These are phyloP conservation scores for Phengaris alcon DNA, from an alignment of 2,888 invertebrate genomes.

Conservation along the genomic window DNA sequence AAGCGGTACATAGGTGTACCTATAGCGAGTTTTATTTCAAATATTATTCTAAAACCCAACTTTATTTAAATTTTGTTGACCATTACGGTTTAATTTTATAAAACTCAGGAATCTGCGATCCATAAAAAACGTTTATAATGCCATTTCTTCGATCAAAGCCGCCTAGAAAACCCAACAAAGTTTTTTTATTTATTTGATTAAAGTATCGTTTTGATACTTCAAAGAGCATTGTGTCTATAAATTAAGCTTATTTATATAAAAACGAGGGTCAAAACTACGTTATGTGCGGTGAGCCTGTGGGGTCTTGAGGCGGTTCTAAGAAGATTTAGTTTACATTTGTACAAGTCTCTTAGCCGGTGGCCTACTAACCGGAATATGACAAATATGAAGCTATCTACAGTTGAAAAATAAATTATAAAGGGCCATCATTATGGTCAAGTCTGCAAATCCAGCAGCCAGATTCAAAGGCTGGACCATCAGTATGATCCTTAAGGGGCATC, in stretches of 20 bases:
- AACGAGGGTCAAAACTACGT: not conserved
- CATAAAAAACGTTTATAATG: not conserved
- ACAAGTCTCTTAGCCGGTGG: conserved; percentile 9
- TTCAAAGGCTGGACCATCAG: too few species aligned
- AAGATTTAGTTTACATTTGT: conserved; percentile 7
- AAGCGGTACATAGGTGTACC: not conserved
- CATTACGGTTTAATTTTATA: not conserved
- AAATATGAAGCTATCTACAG: not conserved
- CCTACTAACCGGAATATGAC: conserved; percentile 21
- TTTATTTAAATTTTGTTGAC: too few species aligned
- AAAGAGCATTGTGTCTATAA: conserved; percentile 14
- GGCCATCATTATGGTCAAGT: too few species aligned
- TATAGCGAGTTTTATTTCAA: too few species aligned
- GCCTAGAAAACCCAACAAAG: not conserved
- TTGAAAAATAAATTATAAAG: not conserved
- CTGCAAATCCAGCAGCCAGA: too few species aligned
- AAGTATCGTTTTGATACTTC: conserved; percentile 1
- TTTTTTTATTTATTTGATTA: not conserved
- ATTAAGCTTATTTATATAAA: conserved; percentile 14
- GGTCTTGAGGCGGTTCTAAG: conserved; percentile 13
- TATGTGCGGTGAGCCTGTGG: conserved; percentile 19
- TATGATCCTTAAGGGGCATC: too few species aligned
- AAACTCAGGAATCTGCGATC: not conserved
- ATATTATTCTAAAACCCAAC: too few species aligned
- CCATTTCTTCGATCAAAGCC: not conserved